Percentiles rank a stretch among this genome's conserved stretches.
Conservation (phyloP, 2,113 vertebrate species). For the Phalacrocorax aristotelis region DNA sequence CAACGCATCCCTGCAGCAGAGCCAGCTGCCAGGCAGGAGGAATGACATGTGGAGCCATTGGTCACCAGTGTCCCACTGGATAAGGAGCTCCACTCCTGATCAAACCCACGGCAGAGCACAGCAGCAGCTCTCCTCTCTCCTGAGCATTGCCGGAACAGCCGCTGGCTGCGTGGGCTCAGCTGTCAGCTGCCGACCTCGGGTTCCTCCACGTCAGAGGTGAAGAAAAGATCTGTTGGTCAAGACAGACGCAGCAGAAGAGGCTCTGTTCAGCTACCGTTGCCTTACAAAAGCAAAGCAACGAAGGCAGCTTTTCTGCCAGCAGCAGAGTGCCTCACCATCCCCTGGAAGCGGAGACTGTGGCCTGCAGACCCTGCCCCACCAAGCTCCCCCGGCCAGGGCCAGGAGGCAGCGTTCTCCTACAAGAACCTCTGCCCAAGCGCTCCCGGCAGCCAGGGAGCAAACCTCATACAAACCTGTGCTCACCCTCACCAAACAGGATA, state of each 20-base stretch:
- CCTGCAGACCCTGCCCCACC: not conserved
- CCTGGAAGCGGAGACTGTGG: not conserved
- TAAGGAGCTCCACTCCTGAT: not conserved
- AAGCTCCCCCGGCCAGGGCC: not conserved
- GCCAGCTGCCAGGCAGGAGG: not conserved
- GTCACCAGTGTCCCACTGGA: not conserved
- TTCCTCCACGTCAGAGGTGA: not conserved
- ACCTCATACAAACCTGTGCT: not conserved
- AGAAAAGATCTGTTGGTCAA: not conserved
- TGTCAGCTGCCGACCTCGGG: not conserved
- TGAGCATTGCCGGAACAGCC: accelerated
- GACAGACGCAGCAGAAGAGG: not conserved
- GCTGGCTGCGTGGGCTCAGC: not conserved
- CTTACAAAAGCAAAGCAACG: not conserved
- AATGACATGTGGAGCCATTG: not conserved
- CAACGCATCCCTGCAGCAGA: not conserved
- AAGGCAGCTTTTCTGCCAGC: not conserved
- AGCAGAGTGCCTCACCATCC: no score
- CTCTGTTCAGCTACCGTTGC: not conserved
- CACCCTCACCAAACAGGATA: not conserved
- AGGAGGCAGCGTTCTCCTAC: not conserved
- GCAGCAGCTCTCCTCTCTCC: not conserved
- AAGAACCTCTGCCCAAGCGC: not conserved
- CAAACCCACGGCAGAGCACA: not conserved
- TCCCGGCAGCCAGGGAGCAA: not conserved